Evolutionary conservation across 2,113 vertebrate species (phyloP).

Genomic region (Rhegmatorhina hoffmannsi): DNA sequence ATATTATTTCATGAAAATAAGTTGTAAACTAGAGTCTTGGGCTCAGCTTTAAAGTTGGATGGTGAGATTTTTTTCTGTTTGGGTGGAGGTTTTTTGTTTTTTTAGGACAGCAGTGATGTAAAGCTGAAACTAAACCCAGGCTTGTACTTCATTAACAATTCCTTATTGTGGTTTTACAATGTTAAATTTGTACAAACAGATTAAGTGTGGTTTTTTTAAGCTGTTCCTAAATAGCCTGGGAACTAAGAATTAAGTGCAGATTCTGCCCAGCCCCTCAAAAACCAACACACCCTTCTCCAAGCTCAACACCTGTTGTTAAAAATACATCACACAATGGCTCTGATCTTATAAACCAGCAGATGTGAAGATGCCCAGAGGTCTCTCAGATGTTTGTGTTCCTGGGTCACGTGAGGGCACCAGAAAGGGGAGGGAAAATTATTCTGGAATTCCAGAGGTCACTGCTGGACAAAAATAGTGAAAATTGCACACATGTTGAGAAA

Average conservation of each 20-base stretch:
- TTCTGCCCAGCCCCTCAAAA: conserved; percentile 71
- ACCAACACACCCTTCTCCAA: conserved; percentile 66
- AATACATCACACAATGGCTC: conserved; percentile 76
- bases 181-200: conserved; percentile 74
- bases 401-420: conserved; percentile 81
- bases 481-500: conserved; percentile 85
- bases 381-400: conserved; percentile 88
- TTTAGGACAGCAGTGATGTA: conserved; percentile 27
- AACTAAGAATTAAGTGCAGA: conserved; percentile 74
- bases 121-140: conserved; percentile 51
- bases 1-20: conserved; percentile 39
- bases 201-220: conserved; percentile 71
- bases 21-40: conserved; percentile 23
- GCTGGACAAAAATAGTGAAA: conserved; percentile 84
- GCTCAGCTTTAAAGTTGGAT: conserved; percentile 14
- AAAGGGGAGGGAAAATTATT: conserved; percentile 86
- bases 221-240: conserved; percentile 75
- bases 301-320: conserved; percentile 81
- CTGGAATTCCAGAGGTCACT: conserved; percentile 85
- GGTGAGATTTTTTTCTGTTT: not conserved
- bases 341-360: conserved; percentile 80
- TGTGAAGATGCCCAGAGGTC: conserved; percentile 83
- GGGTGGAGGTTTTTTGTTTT: not conserved
- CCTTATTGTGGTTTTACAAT: conserved; percentile 70
- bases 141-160: conserved; percentile 60